Evolutionary conservation across 2,888 invertebrate genomes (phyloP).

Genomic region (Chelonus formosanus): DNA sequence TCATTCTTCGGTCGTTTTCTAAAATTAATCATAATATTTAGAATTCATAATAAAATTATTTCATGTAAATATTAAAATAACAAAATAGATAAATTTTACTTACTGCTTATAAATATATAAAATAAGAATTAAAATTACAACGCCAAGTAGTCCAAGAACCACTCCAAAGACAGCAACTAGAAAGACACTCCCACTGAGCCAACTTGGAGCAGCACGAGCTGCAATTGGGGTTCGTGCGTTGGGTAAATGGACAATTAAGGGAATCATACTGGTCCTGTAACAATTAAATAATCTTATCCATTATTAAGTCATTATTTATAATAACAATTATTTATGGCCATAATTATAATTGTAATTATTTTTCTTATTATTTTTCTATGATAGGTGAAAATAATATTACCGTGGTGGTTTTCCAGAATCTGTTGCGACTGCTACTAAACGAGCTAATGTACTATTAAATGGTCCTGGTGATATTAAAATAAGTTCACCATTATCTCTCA

Average conservation of each 20-base stretch:
- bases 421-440: constrained; percentile 82
- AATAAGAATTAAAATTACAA: constrained; percentile 79
- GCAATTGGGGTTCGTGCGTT: constrained; percentile 58
- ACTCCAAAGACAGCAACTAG: constrained; percentile 75
- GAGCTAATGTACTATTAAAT: constrained; percentile 70
- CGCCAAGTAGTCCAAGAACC: constrained; percentile 76
- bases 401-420: constrained; percentile 87
- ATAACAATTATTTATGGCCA: neutral
- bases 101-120: constrained; percentile 81
- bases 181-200: constrained; percentile 66
- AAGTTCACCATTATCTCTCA: constrained; percentile 75
- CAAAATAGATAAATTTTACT: constrained; percentile 53
- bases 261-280: constrained; percentile 62
- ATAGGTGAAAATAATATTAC: constrained; percentile 59
- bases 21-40: neutral
- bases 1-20: constrained; percentile 59
- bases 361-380: too few relatives aligned
- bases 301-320: too few relatives aligned
- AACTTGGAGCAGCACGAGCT: constrained; percentile 65
- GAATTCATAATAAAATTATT: too few relatives aligned
- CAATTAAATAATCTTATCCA: too few relatives aligned
- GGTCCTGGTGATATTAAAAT: constrained; percentile 59
- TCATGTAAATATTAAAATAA: too few relatives aligned
- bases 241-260: constrained; percentile 67
- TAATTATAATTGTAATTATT: neutral